phyloP scores from a whole-genome alignment of 2,113 vertebrate species.

The Vulpes vulpes region DNA sequence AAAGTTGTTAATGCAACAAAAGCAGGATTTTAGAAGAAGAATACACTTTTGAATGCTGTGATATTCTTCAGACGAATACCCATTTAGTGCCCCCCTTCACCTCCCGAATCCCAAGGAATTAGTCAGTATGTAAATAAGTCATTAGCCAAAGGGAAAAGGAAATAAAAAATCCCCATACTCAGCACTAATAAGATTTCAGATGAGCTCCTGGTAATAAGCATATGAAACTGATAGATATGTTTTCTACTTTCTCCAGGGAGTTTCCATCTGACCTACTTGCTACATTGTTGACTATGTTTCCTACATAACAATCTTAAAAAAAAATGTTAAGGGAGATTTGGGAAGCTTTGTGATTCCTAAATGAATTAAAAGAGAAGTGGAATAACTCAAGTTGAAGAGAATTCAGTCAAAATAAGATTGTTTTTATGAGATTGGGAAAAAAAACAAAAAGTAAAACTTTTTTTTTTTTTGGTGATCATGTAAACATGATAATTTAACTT shows the following conservation, averaged over 20 bases:
- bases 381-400: slow-evolving; percentile 38
- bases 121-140: slow-evolving; percentile 73
- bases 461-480: not conserved
- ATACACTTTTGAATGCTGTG: slow-evolving; percentile 9
- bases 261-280: slow-evolving; percentile 69
- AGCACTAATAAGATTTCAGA: slow-evolving; percentile 69
- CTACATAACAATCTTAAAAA: not conserved
- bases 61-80: not conserved
- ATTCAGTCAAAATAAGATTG: slow-evolving; percentile 17
- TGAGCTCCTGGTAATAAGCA: slow-evolving; percentile 41
- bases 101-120: not conserved
- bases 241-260: slow-evolving; percentile 55
- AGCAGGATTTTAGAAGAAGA: slow-evolving; percentile 52
- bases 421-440: not conserved
- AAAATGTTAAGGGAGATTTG: slow-evolving; percentile 34
- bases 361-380: slow-evolving; percentile 37
- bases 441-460: not conserved
- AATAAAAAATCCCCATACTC: not conserved
- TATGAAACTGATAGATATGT: slow-evolving; percentile 67
- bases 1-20: slow-evolving; percentile 60
- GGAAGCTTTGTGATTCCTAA: slow-evolving; percentile 39
- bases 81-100: not conserved
- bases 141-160: slow-evolving; percentile 60
- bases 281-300: slow-evolving; percentile 43
- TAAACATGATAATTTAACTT: slow-evolving; percentile 18